Conservation (phyloP, 2,888 invertebrate genomes). For the Anoncus sp. region DNA sequence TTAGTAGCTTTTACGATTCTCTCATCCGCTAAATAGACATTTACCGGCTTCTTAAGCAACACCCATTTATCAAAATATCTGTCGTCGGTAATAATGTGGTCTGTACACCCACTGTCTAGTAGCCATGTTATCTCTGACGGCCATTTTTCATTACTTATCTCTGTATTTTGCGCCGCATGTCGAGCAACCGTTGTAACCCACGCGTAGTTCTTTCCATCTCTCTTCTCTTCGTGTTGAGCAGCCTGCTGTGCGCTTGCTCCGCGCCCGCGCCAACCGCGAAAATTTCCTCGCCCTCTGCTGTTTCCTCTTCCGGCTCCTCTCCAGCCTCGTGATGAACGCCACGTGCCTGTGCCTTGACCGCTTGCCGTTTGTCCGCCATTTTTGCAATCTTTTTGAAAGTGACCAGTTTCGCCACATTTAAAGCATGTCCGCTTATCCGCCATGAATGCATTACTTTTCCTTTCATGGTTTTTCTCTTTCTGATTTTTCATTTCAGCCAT, state of each 20-base stretch:
- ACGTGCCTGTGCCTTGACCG: constrained; percentile 11
- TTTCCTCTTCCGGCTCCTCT: constrained; percentile 30
- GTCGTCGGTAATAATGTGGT: too few species aligned
- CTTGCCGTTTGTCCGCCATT: constrained; percentile 12
- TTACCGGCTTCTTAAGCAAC: too few species aligned
- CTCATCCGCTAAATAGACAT: too few species aligned
- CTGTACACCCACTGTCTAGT: too few species aligned
- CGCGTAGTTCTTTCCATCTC: too few species aligned
- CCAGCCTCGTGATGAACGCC: constrained; percentile 22
- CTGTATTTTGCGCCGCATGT: too few species aligned
- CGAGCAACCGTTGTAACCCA: too few species aligned
- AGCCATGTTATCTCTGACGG: too few species aligned
- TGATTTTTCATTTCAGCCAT: constrained; percentile 58
- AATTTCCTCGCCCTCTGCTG: constrained; percentile 22
- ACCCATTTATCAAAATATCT: too few species aligned
- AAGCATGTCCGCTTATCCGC: constrained; percentile 64
- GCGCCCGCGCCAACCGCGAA: constrained; percentile 18
- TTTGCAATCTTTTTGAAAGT: constrained; percentile 16
- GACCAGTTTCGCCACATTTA: constrained; percentile 51
- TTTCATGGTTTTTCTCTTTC: constrained; percentile 39
- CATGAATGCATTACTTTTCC: constrained; percentile 59
- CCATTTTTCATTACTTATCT: too few species aligned
- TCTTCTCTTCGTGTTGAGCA: constrained; percentile 12
- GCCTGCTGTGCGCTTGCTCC: constrained; percentile 17
- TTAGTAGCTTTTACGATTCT: too few species aligned